Base-by-base conservation (phyloP, 2,888 invertebrate species). In the Sarcophaga subvicina region DNA sequence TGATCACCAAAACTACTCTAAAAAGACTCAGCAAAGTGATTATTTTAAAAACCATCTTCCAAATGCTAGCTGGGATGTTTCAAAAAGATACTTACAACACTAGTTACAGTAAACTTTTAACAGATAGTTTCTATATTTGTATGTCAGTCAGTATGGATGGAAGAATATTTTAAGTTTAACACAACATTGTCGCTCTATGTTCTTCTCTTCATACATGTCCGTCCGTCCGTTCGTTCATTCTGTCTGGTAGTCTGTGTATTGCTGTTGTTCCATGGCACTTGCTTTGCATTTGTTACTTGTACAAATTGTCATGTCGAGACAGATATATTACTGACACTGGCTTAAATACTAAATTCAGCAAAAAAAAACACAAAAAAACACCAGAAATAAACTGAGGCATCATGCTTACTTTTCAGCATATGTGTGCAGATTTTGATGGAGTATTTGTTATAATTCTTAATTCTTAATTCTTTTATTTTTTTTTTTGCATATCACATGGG, bases 221-320 rank as follows among this genome's bases (percentile, higher is more conserved):
- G 14, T 64, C 47, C 17, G 22, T 66, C 76, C 47, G 60, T 67
- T 3, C 49, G 47, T 67, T 54, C 54, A 69, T 45, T 70, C 10
- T 27, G 63, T 71, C 69, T 81, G 22, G 20, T 60, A 54, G 54
- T 54, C 14, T 77, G 45, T n/a, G 45, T 78, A 17, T 25, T 78
- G 72, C 20, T 70, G 75, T 66, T 81, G 59, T 70, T 71, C 37
- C 17, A 79, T 79, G 82, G 79, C 87, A 84, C 81, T 87, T 82
- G 81, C 85, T 85, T 79, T 79, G 85, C 85, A 84, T 87, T 87
- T 84, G 86, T 81, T 80, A 81, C 80, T 84, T 67, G 86, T 87
- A 87, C 85, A 87, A 85, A 87, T 87, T 87, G 85, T 87, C 87
- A 85, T 87, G 87, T 82, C 85, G 87, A 87, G 87, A 87, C 85